These are phyloP conservation scores for Hafferia zeledoni DNA, from an alignment of 2,797 vertebrate genomes.

Conservation along the genomic window DNA sequence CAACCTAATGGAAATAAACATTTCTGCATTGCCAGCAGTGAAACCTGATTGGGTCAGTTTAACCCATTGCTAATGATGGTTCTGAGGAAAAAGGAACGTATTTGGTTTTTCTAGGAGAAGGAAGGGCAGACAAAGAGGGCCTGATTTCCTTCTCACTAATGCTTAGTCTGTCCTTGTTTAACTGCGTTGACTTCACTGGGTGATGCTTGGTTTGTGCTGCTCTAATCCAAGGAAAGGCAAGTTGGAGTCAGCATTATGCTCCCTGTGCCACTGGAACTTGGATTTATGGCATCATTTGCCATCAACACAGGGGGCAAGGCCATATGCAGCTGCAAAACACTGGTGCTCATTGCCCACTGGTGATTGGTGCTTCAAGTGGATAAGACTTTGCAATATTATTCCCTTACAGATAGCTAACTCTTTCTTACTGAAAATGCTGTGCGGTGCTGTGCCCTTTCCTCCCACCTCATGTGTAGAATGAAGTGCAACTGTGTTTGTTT, in stretches of 20 bases:
- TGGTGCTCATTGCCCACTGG: not conserved
- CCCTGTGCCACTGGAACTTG: rapidly evolving
- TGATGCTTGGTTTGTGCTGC: not conserved
- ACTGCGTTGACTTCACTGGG: not conserved
- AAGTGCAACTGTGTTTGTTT: not conserved
- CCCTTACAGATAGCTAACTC: not conserved
- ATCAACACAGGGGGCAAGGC: not conserved
- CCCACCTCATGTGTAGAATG: not conserved
- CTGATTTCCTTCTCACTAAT: slow-evolving; percentile 30
- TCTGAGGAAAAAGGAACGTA: slow-evolving; percentile 21
- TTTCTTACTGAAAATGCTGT: slow-evolving; percentile 26
- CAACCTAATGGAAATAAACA: slow-evolving; percentile 67
- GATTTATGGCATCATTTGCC: not conserved
- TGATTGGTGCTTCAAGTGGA: not conserved
- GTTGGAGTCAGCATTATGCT: rapidly evolving
- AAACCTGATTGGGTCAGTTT: slow-evolving; percentile 54
- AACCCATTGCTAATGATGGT: slow-evolving; percentile 26
- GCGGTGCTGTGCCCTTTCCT: not conserved
- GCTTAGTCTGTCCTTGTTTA: slow-evolving; percentile 24
- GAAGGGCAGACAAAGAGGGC: not conserved
- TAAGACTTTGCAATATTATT: not conserved
- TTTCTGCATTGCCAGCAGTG: slow-evolving; percentile 49
- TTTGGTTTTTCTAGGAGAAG: slow-evolving; percentile 20
- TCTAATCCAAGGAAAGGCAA: not conserved
- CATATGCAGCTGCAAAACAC: not conserved